Evolutionary conservation across 2,113 vertebrate species (phyloP).

Genomic region (Xiphorhynchus elegans): DNA sequence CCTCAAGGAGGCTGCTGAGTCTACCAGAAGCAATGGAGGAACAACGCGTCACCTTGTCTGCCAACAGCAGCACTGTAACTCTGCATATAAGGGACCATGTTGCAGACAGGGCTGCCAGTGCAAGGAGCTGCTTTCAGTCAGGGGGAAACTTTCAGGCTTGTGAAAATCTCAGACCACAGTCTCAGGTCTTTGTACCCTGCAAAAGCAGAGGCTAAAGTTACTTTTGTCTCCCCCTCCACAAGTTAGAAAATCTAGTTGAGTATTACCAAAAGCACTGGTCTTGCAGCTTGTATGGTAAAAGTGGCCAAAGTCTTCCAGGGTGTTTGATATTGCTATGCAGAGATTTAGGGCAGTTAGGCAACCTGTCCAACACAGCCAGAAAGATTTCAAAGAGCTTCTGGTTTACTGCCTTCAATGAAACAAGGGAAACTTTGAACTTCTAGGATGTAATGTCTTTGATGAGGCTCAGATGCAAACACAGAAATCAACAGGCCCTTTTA

Average conservation of each 20-base stretch:
- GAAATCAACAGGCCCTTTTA: not conserved
- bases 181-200: not conserved
- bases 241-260: not conserved
- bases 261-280: not conserved
- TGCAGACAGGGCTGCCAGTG: not conserved
- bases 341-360: not conserved
- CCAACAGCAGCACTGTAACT: not conserved
- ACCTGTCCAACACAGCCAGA: not conserved
- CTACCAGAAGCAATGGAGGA: not conserved
- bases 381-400: not conserved
- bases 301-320: not conserved
- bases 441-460: not conserved
- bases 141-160: not conserved
- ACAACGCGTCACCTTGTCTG: rapidly evolving
- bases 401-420: not conserved
- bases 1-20: not conserved
- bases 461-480: not conserved
- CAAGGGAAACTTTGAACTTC: not conserved
- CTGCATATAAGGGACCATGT: not conserved
- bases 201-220: not conserved
- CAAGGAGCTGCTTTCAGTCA: not conserved
- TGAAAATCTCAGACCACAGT: not conserved
- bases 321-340: not conserved
- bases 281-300: not conserved
- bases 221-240: not conserved